Base-by-base conservation (phyloP, 2,888 invertebrate species). In the Eucera pruinosa region DNA sequence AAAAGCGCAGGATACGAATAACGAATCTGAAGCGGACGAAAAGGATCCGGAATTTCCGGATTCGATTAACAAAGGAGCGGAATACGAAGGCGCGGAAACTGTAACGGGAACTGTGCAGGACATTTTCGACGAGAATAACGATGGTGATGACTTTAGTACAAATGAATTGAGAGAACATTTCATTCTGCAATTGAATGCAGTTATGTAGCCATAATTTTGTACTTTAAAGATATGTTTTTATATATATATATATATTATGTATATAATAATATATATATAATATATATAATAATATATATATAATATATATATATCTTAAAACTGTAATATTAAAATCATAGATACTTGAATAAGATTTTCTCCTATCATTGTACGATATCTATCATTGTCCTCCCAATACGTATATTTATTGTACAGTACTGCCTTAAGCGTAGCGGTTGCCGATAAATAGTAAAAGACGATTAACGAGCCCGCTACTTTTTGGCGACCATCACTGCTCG, bases 71-170 rank as follows among this genome's bases (percentile, higher is more conserved):
- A 77, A 67, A 50, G 47, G 60, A 41, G 30, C 58, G 23, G 78
- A 67, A 25, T 74, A 76, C 13, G 80, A 86, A n/a, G 54, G 58
- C 36, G 66, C 64, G 33, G 82, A 84, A 43, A 88, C 87, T 13
- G 71, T 90, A 18, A 89, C 85, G 18, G 89, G 90, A 73, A 91
- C 91, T 2, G 91, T 91, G 15, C 91, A 91, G 70, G 91, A 91
- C 50, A 91, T 91, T 81, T 91, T 91, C 47, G 86, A 91, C 36
- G 91, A 91, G 77, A 88, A 86, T 55, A 89, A 87, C 45, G 89
- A 91, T 62, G 85, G 74, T 39, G 91, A 91, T 57, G 89, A 90
- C 36, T 77, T 86, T 75, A 81, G 85, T 78, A 86, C 87, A 43
- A 85, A 85, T 52, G 88, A 88, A 74, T 66, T 89, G 48, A 86